A percentile compares a stretch with the other conserved stretches of the same genome.
Conservation (phyloP, 2,797 vertebrate genomes). For the Nothura maculosa region DNA sequence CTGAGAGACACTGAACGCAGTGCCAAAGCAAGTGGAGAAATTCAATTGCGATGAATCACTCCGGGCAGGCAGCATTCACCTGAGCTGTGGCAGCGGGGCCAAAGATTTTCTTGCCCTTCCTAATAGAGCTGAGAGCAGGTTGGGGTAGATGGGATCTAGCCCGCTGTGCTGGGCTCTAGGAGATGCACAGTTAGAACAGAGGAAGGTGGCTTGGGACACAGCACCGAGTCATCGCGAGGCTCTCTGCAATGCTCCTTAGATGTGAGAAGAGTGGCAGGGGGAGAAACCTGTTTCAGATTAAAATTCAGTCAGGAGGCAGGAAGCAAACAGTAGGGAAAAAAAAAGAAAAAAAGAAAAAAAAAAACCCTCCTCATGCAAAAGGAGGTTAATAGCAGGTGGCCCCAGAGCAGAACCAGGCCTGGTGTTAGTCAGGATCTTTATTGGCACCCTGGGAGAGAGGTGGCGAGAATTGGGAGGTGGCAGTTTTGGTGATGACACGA, state of each 20-base stretch:
- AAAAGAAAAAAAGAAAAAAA: neutral
- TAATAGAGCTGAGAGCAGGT: neutral
- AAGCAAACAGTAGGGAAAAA: conserved; percentile 51
- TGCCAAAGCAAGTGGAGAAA: neutral
- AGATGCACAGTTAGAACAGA: too few relatives aligned
- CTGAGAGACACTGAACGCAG: fast-evolving
- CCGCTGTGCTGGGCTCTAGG: too few relatives aligned
- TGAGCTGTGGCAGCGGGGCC: neutral
- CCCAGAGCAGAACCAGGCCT: neutral
- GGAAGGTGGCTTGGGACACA: neutral
- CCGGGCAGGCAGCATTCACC: neutral
- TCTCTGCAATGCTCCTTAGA: too few relatives aligned
- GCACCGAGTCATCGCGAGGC: neutral
- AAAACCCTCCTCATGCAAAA: neutral
- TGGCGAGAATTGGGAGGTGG: neutral
- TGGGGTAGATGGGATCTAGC: neutral
- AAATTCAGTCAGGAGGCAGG: conserved; percentile 27
- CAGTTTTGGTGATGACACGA: neutral
- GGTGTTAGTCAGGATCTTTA: neutral
- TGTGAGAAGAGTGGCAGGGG: neutral
- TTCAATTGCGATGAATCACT: conserved; percentile 42
- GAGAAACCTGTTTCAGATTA: neutral
- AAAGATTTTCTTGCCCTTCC: neutral
- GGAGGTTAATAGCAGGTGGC: neutral
- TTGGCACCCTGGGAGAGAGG: neutral